Evolutionary conservation across 2,888 invertebrate genomes (phyloP).

Genomic region (Apoda limacodes): DNA sequence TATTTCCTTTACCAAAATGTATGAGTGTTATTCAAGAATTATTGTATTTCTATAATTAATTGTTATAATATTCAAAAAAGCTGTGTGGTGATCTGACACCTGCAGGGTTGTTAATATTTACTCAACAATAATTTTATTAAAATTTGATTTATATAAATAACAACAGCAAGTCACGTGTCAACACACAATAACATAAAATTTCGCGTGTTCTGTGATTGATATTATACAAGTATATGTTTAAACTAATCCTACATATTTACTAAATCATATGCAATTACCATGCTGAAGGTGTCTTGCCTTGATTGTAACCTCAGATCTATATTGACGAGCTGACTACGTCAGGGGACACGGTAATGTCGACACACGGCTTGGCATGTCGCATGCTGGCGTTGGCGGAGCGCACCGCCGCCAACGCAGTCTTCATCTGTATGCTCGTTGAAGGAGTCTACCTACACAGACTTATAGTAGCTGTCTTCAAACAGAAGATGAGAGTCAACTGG

Average conservation of each 20-base stretch:
- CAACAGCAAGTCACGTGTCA: too few species aligned
- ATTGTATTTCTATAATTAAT: too few species aligned
- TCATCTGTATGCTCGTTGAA: slow-evolving; percentile 77
- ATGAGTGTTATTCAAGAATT: too few species aligned
- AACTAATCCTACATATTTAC: too few species aligned
- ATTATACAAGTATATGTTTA: background rate
- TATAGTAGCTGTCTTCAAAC: slow-evolving; percentile 73
- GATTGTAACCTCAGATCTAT: slow-evolving; percentile 40
- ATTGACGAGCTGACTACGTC: slow-evolving; percentile 64
- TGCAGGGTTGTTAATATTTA: too few species aligned
- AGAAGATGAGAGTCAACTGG: slow-evolving; percentile 58
- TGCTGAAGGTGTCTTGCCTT: background rate
- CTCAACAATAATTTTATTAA: too few species aligned
- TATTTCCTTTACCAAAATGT: too few species aligned
- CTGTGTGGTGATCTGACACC: too few species aligned
- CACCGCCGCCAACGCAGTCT: slow-evolving; percentile 69
- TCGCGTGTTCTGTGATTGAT: too few species aligned
- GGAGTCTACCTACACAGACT: slow-evolving; percentile 75
- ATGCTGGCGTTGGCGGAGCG: slow-evolving; percentile 66
- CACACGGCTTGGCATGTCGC: slow-evolving; percentile 63
- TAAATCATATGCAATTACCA: background rate
- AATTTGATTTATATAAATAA: too few species aligned
- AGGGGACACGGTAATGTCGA: slow-evolving; percentile 56
- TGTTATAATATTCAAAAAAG: too few species aligned
- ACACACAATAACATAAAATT: too few species aligned